phyloP scores from a whole-genome alignment of 2,113 vertebrate genomes.

The Microcebus ravelobensis region DNA sequence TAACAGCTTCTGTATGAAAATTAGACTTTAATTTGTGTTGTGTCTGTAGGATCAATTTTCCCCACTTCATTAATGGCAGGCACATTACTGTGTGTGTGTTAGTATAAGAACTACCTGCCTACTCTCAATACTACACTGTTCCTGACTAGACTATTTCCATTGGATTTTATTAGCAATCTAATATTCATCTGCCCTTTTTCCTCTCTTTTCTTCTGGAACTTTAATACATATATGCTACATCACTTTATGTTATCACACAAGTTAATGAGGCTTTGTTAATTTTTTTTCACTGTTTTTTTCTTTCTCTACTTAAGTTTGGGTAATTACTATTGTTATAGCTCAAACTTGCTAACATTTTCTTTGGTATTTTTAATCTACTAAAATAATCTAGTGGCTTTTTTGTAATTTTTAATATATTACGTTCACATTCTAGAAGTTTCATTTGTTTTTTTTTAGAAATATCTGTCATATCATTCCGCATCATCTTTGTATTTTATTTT shows the following conservation, averaged over 20 bases:
- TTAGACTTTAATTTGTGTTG: neutral
- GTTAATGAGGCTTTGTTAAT: neutral
- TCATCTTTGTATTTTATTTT: neutral
- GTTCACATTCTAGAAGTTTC: neutral
- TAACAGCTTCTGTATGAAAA: neutral
- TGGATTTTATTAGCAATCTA: neutral
- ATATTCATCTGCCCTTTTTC: neutral
- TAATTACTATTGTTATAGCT: neutral
- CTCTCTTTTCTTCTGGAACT: neutral
- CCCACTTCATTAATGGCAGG: neutral
- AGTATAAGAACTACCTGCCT: neutral
- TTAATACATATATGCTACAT: neutral
- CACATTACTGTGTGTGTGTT: no score
- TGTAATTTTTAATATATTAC: neutral
- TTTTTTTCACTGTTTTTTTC: neutral
- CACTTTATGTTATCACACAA: neutral
- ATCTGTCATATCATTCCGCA: neutral
- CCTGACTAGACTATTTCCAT: neutral
- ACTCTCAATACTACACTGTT: rapidly evolving
- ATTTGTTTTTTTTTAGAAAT: neutral
- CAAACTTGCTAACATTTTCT: neutral
- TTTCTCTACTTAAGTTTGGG: neutral
- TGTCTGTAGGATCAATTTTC: neutral
- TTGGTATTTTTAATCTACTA: neutral
- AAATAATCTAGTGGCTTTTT: no score